phyloP scores from a whole-genome alignment of 2,113 vertebrate genomes.

The Tetrax tetrax region DNA sequence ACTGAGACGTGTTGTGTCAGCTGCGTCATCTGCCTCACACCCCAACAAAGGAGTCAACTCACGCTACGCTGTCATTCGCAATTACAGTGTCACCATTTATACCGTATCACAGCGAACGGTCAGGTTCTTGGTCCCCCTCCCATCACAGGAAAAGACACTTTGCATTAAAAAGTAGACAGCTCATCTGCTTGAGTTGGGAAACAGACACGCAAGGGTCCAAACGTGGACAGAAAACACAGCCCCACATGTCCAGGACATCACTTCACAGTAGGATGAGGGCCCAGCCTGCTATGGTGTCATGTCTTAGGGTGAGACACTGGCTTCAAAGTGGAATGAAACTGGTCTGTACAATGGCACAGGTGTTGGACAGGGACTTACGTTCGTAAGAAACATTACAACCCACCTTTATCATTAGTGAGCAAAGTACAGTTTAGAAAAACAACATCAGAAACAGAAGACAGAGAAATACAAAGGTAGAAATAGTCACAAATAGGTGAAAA shows the following conservation, averaged over 20 bases:
- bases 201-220: neutral
- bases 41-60: neutral
- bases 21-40: neutral
- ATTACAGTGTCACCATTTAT: neutral
- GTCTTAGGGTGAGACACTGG: neutral
- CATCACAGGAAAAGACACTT: neutral
- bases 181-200: accelerated
- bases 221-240: neutral
- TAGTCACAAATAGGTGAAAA: neutral
- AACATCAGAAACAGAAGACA: neutral
- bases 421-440: neutral
- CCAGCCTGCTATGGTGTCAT: accelerated
- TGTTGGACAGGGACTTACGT: neutral
- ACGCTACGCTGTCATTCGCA: neutral
- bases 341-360: accelerated
- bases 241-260: accelerated
- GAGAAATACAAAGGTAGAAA: neutral
- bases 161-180: neutral
- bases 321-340: neutral
- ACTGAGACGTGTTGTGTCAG: neutral
- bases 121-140: neutral
- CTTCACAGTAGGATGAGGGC: neutral
- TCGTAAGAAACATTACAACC: too few relatives aligned
- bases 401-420: neutral
- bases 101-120: neutral